Evolutionary conservation across 1,140 invertebrate genomes (phyloP), one percentile per base, ranked within the genome.

Genomic region (Drosophila guanche): DNA sequence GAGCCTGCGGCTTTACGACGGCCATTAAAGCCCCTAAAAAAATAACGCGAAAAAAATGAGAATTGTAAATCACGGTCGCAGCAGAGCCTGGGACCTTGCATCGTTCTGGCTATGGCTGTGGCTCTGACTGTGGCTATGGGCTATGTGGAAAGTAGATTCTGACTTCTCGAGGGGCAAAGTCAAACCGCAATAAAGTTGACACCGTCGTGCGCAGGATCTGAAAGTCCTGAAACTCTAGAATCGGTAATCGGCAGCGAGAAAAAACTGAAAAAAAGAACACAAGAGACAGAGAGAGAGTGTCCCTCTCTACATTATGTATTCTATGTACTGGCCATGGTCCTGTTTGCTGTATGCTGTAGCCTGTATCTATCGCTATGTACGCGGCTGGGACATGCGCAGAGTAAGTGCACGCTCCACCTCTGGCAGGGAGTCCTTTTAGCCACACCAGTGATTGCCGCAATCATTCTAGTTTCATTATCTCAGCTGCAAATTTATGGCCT

Each of bases 401-500:
- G 41, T 20, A 42, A 43, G 7, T 56, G 56, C 55, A 62, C 56
- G 54, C 63, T 53, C 57, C 57, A 37, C 40, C 46, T 27, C 46
- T 42, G 29, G 12, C 16, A 20, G 10, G 29, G 42, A 23, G 46
- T 55, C 56, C 69, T 55, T 40, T 68, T 75, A 52, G 76, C 89
- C 89, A 89, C 89, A 90, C 89, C 89, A 89, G 80, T 90, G 89
- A 90, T 90, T 90, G 89, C 89, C 51, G 84, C 89, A 90, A 90
- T 90, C 89, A 90, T 90, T 90, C 89, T 90, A 90, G 90, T 90
- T 90, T 90, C 89, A 90, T 90, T 90, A 90, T 76, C 85, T 89
- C 51, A 51, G 72, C 79, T 67, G 51, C 84, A 85, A 85, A 89
- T 88, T 88, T 88, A 88, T 88, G 25, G 61, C 57, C 66, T 42